phyloP scores from a whole-genome alignment of 2,888 invertebrate species.

The Phanerotoma sp. region DNA sequence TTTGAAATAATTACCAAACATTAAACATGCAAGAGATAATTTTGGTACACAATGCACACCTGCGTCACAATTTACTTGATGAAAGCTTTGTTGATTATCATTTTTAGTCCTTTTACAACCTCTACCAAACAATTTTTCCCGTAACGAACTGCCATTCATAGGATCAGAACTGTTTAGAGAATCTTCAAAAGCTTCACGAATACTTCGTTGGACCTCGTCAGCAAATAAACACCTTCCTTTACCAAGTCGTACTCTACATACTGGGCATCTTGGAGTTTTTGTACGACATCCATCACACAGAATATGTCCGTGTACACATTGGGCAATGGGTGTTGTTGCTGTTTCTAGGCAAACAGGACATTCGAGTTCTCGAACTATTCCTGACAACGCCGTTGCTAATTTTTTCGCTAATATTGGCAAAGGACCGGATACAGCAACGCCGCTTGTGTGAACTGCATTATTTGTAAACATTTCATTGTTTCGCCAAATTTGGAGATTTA shows the following conservation, averaged over 20 bases:
- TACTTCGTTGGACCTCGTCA: conserved; percentile 48
- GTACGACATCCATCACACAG: conserved; percentile 63
- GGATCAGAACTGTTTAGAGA: conserved; percentile 17
- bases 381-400: conserved; percentile 48
- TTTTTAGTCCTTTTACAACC: background rate
- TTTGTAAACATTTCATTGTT: conserved; percentile 8
- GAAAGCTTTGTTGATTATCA: background rate
- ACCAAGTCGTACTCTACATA: conserved; percentile 61
- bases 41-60: too few species aligned
- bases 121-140: conserved; percentile 41
- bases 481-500: conserved; percentile 50
- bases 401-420: conserved; percentile 50
- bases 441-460: conserved; percentile 14
- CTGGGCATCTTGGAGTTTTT: conserved; percentile 63
- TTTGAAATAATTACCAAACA: conserved; percentile 29
- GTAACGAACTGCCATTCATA: conserved; percentile 25
- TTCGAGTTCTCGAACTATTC: conserved; percentile 57
- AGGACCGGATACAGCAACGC: conserved; percentile 46
- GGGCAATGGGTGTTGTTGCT: conserved; percentile 65
- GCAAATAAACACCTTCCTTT: conserved; percentile 54
- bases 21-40: conserved; percentile 25
- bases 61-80: too few species aligned
- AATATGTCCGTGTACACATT: conserved; percentile 67
- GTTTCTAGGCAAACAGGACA: conserved; percentile 68
- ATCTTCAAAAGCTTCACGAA: conserved; percentile 46